Conservation (phyloP, 2,888 invertebrate genomes). For the Pseudanteris insignis region DNA sequence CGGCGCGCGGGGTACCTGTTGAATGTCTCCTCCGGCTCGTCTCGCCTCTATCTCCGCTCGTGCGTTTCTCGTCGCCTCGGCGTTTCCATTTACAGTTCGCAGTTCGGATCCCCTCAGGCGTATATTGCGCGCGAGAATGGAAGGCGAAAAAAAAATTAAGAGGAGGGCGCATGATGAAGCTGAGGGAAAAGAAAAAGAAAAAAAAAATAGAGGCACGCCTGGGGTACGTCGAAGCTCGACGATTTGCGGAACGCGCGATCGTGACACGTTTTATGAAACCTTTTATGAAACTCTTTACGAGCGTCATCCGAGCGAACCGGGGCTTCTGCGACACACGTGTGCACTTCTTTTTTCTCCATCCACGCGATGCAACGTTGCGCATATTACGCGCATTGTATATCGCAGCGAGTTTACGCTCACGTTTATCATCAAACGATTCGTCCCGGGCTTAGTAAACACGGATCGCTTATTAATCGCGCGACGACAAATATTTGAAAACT, state of each 20-base stretch:
- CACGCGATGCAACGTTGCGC: constrained; percentile 12
- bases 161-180: too few species aligned
- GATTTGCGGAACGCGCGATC: constrained; percentile 48
- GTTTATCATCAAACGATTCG: constrained; percentile 43
- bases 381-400: constrained; percentile 39
- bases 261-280: constrained; percentile 62
- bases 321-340: constrained; percentile 61
- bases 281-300: constrained; percentile 63
- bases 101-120: too few species aligned
- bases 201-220: neutral
- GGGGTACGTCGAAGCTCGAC: constrained; percentile 30
- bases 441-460: constrained; percentile 25
- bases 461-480: constrained; percentile 29
- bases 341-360: constrained; percentile 33
- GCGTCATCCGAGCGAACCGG: constrained; percentile 50
- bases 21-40: constrained; percentile 29
- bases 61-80: constrained; percentile 24
- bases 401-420: constrained; percentile 1
- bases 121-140: too few species aligned
- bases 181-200: constrained; percentile 7
- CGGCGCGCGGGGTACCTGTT: constrained; percentile 36
- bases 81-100: constrained; percentile 36
- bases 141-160: too few species aligned
- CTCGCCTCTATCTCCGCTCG: constrained; percentile 27
- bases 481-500: constrained; percentile 15